These are phyloP conservation scores for Stegodyphus dumicola DNA, from an alignment of 1,140 invertebrate species.

Conservation along the genomic window DNA sequence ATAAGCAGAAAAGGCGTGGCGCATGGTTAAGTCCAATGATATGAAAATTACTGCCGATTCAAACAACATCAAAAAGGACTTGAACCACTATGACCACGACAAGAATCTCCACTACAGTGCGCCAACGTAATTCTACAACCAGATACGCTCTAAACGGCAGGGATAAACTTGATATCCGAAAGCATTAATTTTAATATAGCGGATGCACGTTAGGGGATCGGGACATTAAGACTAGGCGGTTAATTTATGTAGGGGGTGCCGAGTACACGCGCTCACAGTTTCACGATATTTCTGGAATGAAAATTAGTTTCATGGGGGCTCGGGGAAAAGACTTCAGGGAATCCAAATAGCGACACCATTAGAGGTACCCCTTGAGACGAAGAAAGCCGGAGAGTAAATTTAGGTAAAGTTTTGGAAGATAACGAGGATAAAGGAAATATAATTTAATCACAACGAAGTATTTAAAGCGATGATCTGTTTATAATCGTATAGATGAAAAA, in stretches of 20 bases:
- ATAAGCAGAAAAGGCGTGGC: too few species aligned
- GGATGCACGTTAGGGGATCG: slow-evolving; percentile 9
- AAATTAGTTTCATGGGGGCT: slow-evolving; percentile 42
- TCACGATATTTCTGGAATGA: slow-evolving; percentile 52
- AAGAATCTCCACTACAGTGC: not conserved
- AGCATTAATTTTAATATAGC: slow-evolving; percentile 58
- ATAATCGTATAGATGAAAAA: too few species aligned
- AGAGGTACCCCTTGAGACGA: not conserved
- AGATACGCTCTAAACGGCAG: slow-evolving; percentile 31
- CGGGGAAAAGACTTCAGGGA: not conserved
- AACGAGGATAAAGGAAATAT: too few species aligned
- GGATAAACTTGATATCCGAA: slow-evolving; percentile 55
- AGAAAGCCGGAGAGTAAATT: not conserved
- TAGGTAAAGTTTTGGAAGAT: too few species aligned
- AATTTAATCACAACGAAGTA: too few species aligned
- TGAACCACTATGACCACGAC: slow-evolving; percentile 3
- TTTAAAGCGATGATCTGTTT: too few species aligned
- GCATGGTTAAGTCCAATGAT: too few species aligned
- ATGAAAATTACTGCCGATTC: too few species aligned
- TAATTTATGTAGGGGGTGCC: slow-evolving; percentile 38
- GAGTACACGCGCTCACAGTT: slow-evolving; percentile 2
- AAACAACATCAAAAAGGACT: too few species aligned
- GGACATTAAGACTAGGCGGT: slow-evolving; percentile 44
- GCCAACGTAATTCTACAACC: slow-evolving; percentile 30
- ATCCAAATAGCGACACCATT: not conserved